Evolutionary conservation across 2,113 vertebrate genomes (phyloP), one percentile per base, ranked within the genome.

Genomic region (Crotalus helleri): DNA sequence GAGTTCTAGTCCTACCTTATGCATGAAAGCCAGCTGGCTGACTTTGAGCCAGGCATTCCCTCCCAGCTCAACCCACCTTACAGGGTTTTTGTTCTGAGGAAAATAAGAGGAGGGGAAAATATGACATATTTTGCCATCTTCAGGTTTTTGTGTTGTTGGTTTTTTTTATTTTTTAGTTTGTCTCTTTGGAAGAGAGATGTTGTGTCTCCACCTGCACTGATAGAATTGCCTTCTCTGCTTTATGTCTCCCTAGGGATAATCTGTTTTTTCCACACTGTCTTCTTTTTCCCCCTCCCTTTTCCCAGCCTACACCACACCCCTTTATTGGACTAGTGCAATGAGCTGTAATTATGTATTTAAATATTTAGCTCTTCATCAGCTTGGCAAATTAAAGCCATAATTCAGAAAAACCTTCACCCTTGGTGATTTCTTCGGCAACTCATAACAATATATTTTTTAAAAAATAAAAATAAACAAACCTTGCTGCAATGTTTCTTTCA

Each of bases 311-410:
- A 3, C 53, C 39, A 44, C 26, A 3, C 53, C 39, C 53, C 26
- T 85, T 1, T 2, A 0, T 91, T 0, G 0, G 91, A 87, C 90
- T 74, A 0, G 0, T 0, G 3, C 90, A 92, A 92, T 96, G 94
- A 95, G 96, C 94, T 55, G 53, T 93, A 95, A 96, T 95, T 95
- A 95, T 51, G 94, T 96, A 93, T 95, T 97, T 96, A 97, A 97
- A 97, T 97, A 96, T 96, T 97, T 95, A 97, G 95, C 94, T 92
- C 94, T 96, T 96, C 97, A 96, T 96, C 96, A 96, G 96, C 95
- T 96, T 96, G 96, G 96, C 94, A 96, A 96, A 97, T 97, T 94
- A 97, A 97, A 94, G 93, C 93, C 95, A 96, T 96, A 93, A 94
- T 97, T 96, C 53, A 44, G 57, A 54, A 94, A 88, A 91, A 49